Percentiles rank a stretch among this genome's conserved stretches.
These are phyloP conservation scores for Alitta virens DNA, from an alignment of 2,888 invertebrate species.

Conservation along the genomic window DNA sequence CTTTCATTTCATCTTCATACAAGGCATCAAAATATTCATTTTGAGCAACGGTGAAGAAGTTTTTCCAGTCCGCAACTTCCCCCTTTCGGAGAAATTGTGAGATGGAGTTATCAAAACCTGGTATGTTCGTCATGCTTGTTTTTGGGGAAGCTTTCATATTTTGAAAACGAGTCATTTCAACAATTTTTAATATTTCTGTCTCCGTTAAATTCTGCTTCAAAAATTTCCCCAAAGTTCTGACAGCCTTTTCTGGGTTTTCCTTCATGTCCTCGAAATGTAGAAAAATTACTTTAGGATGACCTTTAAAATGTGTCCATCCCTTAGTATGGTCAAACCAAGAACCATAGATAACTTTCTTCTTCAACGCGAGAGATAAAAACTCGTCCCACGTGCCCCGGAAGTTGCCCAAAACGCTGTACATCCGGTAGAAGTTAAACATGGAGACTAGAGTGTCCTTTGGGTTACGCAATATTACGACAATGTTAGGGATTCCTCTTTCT, in stretches of 20 bases:
- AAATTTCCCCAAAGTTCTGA: not conserved
- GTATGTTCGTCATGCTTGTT: not conserved
- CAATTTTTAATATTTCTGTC: not conserved
- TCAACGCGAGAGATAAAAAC: not conserved
- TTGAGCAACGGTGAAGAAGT: not conserved
- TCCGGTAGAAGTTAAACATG: not conserved
- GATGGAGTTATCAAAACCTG: not conserved
- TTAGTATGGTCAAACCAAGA: not conserved
- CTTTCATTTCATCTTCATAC: not conserved
- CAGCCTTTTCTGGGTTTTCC: not conserved
- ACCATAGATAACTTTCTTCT: not conserved
- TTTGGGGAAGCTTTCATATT: not conserved
- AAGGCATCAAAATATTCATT: not conserved
- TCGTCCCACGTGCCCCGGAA: not conserved
- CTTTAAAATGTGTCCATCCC: not conserved
- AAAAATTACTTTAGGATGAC: not conserved
- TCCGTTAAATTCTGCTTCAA: not conserved
- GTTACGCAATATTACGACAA: not conserved
- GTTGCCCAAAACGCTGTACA: not conserved
- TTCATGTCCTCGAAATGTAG: not conserved
- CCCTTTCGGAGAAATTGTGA: not conserved
- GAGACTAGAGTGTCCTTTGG: not conserved
- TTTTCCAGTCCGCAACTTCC: not conserved
- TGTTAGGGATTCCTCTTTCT: not conserved
- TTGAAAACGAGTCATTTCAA: not conserved